Base-by-base conservation (phyloP, 2,888 invertebrate genomes). In the Limnephilus rhombicus region DNA sequence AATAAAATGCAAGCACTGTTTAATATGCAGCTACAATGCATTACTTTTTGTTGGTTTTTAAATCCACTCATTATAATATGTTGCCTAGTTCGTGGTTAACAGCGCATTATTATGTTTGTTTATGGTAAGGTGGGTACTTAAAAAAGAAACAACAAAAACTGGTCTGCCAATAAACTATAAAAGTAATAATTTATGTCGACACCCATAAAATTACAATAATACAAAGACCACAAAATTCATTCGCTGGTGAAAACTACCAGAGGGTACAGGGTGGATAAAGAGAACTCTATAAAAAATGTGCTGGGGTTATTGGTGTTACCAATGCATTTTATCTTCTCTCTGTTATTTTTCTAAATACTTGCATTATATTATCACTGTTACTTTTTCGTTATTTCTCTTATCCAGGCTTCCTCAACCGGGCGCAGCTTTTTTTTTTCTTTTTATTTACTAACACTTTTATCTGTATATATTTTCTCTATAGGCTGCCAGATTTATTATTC, bases 141-240 rank as follows among this genome's bases (percentile, higher is more conserved):
- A 31, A 34, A 83, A 83, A 31, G 31, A 24, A 24, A 83, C 29
- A n/a, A 86, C 24, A 49, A 86, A 86, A 86, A 29, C 34, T 53
- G 53, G 53, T 37, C 68, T 24, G 53, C 31, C 49, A 90, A 90
- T 90, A 90, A 31, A 81, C 83, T 31, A 90, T 83, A 90, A 90
- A 90, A 90, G 24, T 68, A 24, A 45, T 90, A 82, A 90, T 90
- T 90, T 90, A 90, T 83, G 82, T 81, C 90, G 53, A 90, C 90
- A 90, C 90, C 90, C 90, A 90, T 90, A 90, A 90, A 90, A 90
- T 90, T 83, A 90, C 83, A 49, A 68, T 45, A 82, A 81, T 90
- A 82, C 41, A 90, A 90, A 83, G 31, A 82, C 34, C 49, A 90
- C 82, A 90, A 82, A n/a, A 34, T 53, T 83, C 90, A 83, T 90